Evolutionary conservation across 2,888 invertebrate species (phyloP).

Genomic region (Xestia sexstrigata): DNA sequence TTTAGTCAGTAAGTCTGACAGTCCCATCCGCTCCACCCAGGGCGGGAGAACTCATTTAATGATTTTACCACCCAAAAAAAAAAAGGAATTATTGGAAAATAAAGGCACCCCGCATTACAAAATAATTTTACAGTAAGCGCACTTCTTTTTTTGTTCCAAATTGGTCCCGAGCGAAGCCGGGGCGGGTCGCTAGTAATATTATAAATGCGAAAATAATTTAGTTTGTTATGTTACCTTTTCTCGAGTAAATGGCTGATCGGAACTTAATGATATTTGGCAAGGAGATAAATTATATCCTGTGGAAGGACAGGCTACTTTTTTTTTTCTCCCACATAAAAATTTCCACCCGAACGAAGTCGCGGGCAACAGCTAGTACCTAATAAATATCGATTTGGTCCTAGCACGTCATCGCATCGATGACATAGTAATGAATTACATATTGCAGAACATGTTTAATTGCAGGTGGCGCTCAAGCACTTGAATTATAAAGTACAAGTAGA

Average conservation of each 20-base stretch:
- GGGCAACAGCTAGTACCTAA: neutral
- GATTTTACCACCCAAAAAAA: too few species aligned
- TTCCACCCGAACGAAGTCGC: neutral
- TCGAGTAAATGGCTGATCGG: neutral
- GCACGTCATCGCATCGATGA: neutral
- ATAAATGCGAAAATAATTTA: too few species aligned
- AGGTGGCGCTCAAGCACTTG: constrained; percentile 89
- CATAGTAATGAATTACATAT: neutral
- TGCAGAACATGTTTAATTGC: constrained; percentile 56
- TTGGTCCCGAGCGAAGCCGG: too few species aligned
- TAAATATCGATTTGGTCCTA: neutral
- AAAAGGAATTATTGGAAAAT: too few species aligned
- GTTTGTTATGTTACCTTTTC: neutral
- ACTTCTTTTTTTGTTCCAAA: too few species aligned
- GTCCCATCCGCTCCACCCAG: too few species aligned
- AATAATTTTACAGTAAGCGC: too few species aligned
- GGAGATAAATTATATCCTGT: neutral
- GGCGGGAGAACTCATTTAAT: too few species aligned
- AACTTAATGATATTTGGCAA: neutral
- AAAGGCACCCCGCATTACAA: too few species aligned
- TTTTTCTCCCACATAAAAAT: neutral
- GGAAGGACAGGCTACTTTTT: neutral
- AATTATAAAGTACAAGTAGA: constrained; percentile 89
- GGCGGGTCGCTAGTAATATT: too few species aligned
- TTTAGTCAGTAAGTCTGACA: too few species aligned